phyloP scores from a whole-genome alignment of 2,113 vertebrate species.

The Galeopterus variegatus region DNA sequence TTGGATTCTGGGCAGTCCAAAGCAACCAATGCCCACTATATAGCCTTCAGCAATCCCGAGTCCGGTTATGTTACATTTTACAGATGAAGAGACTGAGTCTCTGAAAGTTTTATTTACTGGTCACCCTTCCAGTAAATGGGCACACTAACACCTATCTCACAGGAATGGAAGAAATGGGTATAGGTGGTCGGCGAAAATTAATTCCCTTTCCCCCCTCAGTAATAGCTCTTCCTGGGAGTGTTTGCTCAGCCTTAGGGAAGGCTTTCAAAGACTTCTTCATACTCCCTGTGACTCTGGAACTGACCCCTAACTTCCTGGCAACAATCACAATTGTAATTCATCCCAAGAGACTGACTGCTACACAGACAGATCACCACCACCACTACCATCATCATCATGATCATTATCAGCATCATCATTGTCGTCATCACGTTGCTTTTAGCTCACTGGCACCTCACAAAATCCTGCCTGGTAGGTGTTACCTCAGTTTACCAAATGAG shows the following conservation, averaged over 20 bases:
- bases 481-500: conserved; percentile 18
- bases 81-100: background rate
- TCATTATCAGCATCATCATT: background rate
- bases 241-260: background rate
- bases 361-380: background rate
- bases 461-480: background rate
- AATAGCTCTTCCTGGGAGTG: background rate
- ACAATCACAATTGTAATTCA: background rate
- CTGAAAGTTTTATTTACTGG: conserved; percentile 11
- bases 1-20: background rate
- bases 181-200: background rate
- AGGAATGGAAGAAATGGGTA: background rate
- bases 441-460: background rate
- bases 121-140: background rate
- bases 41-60: background rate
- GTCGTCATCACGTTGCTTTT: background rate
- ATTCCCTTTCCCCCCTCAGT: background rate
- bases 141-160: background rate
- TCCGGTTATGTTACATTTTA: background rate
- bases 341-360: background rate
- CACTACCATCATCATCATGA: background rate
- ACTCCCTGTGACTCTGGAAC: background rate
- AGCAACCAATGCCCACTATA: background rate
- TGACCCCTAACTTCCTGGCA: background rate
- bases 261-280: conserved; percentile 47